phyloP scores from a whole-genome alignment of 2,888 invertebrate genomes.

The Phengaris alcon region DNA sequence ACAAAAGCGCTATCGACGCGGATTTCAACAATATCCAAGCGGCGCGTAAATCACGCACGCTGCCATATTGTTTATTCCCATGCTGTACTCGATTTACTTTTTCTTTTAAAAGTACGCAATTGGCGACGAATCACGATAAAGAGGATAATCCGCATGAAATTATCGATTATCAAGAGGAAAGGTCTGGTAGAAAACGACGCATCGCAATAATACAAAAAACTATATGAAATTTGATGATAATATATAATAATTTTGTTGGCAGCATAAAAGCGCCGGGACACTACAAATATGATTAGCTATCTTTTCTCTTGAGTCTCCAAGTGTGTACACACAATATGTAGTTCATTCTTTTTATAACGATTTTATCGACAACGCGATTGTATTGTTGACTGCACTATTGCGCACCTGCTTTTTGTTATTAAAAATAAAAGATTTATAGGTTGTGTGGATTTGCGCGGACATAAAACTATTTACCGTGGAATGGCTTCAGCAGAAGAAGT shows the following conservation, averaged over 20 bases:
- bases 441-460: not conserved
- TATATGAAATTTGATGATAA: too few relatives aligned
- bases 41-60: slow-evolving; percentile 65
- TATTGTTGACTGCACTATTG: slow-evolving; percentile 41
- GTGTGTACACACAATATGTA: slow-evolving; percentile 30
- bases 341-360: slow-evolving; percentile 50
- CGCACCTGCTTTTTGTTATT: slow-evolving; percentile 39
- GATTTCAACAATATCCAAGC: slow-evolving; percentile 66
- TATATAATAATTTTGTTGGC: too few relatives aligned
- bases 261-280: too few relatives aligned
- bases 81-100: slow-evolving; percentile 44
- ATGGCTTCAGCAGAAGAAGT: not conserved
- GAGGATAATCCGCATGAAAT: too few relatives aligned
- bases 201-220: too few relatives aligned
- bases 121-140: not conserved
- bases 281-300: not conserved
- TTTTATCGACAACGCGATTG: slow-evolving; percentile 52
- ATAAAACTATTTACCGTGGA: slow-evolving; percentile 5
- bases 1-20: slow-evolving; percentile 72
- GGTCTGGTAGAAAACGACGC: too few relatives aligned
- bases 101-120: slow-evolving; percentile 44
- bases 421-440: not conserved
- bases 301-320: not conserved
- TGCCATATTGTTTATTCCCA: slow-evolving; percentile 64
- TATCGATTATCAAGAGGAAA: too few relatives aligned